Base-by-base conservation (phyloP, 2,888 invertebrate species). In the Gordius sp. region DNA sequence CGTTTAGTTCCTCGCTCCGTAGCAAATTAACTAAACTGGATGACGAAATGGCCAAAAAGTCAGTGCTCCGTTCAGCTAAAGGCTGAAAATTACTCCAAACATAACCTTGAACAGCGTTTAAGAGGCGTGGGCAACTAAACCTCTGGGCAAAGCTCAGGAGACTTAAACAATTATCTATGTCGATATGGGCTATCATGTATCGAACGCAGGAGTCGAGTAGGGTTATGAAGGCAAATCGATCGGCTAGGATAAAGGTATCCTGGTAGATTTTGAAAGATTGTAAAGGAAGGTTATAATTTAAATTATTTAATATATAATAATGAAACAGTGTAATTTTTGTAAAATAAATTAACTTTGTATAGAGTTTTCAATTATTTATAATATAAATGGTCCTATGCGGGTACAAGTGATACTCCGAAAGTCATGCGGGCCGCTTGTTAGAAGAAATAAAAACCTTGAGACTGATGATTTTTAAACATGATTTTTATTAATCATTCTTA, bases 381-480 rank as follows among this genome's bases (percentile, higher is more conserved):
- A n/a, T n/a, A n/a, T 64, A 80, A 78, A 62, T 77, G 76, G 66
- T 81, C 80, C 1, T 80, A 79, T 60, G 75, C 75, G 1, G n/a
- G n/a, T n/a, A n/a, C n/a, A n/a, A n/a, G n/a, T n/a, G n/a, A n/a
- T n/a, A n/a, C n/a, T n/a, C n/a, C n/a, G n/a, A n/a, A n/a, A n/a
- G n/a, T n/a, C n/a, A n/a, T n/a, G n/a, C n/a, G n/a, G n/a, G n/a
- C n/a, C n/a, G n/a, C n/a, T n/a, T n/a, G n/a, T n/a, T n/a, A n/a
- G n/a, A n/a, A n/a, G n/a, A n/a, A n/a, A n/a, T n/a, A n/a, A n/a
- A n/a, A n/a, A n/a, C n/a, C n/a, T n/a, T n/a, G n/a, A n/a, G n/a
- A n/a, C n/a, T n/a, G n/a, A n/a, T n/a, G n/a, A n/a, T n/a, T n/a
- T n/a, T n/a, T n/a, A n/a, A n/a, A n/a, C n/a, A n/a, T n/a, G n/a